Evolutionary conservation across 2,797 vertebrate species (phyloP).

Genomic region (Mico argentatus): DNA sequence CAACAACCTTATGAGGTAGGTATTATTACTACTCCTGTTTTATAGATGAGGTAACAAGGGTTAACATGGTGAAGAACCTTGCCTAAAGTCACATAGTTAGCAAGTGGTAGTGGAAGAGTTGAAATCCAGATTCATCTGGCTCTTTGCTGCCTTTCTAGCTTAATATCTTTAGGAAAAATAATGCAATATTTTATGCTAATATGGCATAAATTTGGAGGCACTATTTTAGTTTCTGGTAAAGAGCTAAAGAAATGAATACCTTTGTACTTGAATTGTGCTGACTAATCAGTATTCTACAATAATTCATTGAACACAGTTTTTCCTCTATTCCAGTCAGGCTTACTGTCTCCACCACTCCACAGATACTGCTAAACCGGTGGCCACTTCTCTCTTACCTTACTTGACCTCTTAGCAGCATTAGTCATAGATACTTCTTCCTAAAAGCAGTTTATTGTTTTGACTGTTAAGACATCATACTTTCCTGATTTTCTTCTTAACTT

Average conservation of each 20-base stretch:
- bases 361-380: neutral
- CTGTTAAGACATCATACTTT: neutral
- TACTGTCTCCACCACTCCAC: neutral
- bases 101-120: neutral
- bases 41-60: neutral
- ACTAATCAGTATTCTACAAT: neutral
- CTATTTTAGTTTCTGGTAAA: slow-evolving; percentile 22
- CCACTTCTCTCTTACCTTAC: neutral
- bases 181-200: neutral
- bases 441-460: slow-evolving; percentile 28
- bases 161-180: slow-evolving; percentile 12
- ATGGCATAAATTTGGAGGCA: neutral
- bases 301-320: neutral
- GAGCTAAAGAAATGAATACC: slow-evolving; percentile 25
- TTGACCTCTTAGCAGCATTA: slow-evolving; percentile 36
- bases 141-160: neutral
- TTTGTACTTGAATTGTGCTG: slow-evolving; percentile 3
- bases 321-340: neutral
- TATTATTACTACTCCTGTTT: neutral
- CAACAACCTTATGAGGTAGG: neutral
- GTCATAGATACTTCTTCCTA: slow-evolving; percentile 21
- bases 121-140: slow-evolving; percentile 1
- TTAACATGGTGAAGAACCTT: slow-evolving; percentile 32
- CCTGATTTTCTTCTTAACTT: slow-evolving; percentile 11
- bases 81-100: neutral